Conservation (phyloP, 2,888 invertebrate genomes). For the Sepioteuthis lessoniana region DNA sequence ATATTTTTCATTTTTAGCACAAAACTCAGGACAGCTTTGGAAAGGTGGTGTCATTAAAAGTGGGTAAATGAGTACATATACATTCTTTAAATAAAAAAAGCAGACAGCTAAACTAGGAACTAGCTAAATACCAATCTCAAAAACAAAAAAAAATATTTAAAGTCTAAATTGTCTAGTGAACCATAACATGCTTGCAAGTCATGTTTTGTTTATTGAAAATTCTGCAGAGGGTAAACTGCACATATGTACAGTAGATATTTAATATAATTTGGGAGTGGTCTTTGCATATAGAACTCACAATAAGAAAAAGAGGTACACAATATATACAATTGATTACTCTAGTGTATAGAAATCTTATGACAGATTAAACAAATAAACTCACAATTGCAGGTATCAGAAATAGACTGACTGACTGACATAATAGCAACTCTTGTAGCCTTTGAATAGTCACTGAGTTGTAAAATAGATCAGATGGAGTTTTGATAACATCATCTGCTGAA, state of each 20-base stretch:
- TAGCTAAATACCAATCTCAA: not conserved
- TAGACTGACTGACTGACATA: too few relatives aligned
- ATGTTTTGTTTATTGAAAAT: constrained; percentile 9
- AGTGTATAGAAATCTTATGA: not conserved
- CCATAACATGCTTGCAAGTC: not conserved
- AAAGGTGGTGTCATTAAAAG: not conserved
- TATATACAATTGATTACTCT: not conserved
- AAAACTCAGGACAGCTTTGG: not conserved
- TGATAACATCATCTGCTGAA: too few relatives aligned
- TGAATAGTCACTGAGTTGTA: too few relatives aligned
- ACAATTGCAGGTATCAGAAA: too few relatives aligned
- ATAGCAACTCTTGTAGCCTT: too few relatives aligned
- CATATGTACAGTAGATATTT: not conserved
- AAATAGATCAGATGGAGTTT: too few relatives aligned
- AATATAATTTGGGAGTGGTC: not conserved
- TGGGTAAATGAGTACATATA: not conserved
- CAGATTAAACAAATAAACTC: too few relatives aligned
- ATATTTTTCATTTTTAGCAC: not conserved
- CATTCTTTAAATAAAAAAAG: too few relatives aligned
- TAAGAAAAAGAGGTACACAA: not conserved
- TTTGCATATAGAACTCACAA: not conserved
- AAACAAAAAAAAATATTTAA: not conserved
- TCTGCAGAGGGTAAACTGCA: constrained; percentile 33
- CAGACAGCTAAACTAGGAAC: not conserved
- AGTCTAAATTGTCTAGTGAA: not conserved